A percentile compares a stretch with the other conserved stretches of the same genome.
Evolutionary conservation across 1,140 invertebrate genomes (phyloP).

Genomic region (Tachypleus tridentatus): DNA sequence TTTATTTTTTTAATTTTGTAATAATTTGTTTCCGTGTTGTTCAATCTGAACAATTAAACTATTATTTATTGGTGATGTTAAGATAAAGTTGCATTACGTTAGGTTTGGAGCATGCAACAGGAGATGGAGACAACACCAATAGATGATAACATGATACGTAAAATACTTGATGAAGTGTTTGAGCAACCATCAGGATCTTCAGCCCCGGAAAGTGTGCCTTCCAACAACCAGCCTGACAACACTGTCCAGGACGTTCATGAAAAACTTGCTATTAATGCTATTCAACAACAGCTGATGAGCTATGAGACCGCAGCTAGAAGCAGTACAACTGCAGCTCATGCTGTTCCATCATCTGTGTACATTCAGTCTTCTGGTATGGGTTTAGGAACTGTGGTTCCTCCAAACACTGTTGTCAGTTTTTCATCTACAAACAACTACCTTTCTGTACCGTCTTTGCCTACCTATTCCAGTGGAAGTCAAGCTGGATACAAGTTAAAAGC

Average conservation of each 20-base stretch:
- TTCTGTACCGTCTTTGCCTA: background rate
- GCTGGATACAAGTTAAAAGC: background rate
- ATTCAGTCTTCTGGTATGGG: constrained; percentile 7
- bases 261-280: constrained; percentile 71
- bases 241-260: constrained; percentile 44
- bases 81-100: too few relatives aligned
- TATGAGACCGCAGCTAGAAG: constrained; percentile 45
- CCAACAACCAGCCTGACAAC: background rate
- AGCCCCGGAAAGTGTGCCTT: background rate
- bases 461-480: constrained; percentile 2
- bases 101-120: too few relatives aligned
- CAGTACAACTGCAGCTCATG: constrained; percentile 19
- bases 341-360: constrained; percentile 24
- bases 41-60: too few relatives aligned
- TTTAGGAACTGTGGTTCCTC: constrained; percentile 19
- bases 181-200: constrained; percentile 11
- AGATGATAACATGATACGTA: background rate
- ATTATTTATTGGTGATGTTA: too few relatives aligned
- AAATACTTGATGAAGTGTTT: constrained; percentile 3
- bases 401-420: constrained; percentile 11
- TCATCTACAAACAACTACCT: constrained; percentile 22
- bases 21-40: too few relatives aligned
- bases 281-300: constrained; percentile 79
- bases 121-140: constrained; percentile 3
- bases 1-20: too few relatives aligned